Percentiles rank a stretch among this genome's conserved stretches.
phyloP scores from a whole-genome alignment of 2,113 vertebrate genomes.

The Notarius quadriscutis region DNA sequence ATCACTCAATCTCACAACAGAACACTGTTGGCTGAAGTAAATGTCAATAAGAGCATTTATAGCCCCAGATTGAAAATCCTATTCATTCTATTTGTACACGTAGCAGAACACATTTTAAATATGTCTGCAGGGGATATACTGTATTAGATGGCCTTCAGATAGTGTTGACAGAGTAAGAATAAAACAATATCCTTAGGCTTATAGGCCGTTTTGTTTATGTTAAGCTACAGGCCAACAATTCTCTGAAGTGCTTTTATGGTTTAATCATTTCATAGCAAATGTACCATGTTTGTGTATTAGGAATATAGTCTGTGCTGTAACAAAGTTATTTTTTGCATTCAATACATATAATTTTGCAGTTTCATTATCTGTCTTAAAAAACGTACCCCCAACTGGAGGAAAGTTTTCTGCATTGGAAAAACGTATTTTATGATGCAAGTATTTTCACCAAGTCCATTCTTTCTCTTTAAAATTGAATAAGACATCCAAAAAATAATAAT shows the following conservation, averaged over 20 bases:
- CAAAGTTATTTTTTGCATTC: background rate
- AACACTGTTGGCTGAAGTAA: background rate
- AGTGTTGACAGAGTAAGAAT: background rate
- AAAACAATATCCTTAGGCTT: constrained; percentile 2
- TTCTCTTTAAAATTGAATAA: background rate
- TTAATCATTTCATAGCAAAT: background rate
- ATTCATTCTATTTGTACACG: background rate
- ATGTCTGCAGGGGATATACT: background rate
- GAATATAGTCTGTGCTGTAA: background rate
- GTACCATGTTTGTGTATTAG: background rate
- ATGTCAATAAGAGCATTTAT: background rate
- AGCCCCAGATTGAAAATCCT: background rate
- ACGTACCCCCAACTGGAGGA: background rate
- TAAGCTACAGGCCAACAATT: background rate
- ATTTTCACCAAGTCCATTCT: background rate
- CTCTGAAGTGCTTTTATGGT: background rate
- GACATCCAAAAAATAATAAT: background rate
- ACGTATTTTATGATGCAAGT: background rate
- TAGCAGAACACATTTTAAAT: background rate
- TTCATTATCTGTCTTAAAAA: background rate
- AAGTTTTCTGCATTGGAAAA: background rate
- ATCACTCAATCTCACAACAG: background rate
- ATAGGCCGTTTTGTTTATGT: background rate
- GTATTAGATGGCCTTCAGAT: background rate
- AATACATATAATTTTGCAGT: background rate